Percentiles rank a stretch among this genome's conserved stretches.
Evolutionary conservation across 30 jellyfish, hydroid and myxozoan genomes (phyloP).

Genomic region (Aurelia coerulea): DNA sequence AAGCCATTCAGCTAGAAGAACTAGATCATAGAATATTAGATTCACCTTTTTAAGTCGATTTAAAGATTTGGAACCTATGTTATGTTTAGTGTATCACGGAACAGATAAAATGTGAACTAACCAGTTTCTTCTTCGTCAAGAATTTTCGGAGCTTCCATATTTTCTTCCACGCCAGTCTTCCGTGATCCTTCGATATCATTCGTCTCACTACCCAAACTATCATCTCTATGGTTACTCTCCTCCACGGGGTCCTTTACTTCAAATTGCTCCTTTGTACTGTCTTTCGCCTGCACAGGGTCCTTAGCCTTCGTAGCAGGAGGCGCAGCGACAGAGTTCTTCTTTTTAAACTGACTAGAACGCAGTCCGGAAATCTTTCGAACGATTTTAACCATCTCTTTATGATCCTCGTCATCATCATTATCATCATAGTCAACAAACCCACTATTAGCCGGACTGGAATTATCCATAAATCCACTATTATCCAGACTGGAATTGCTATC

Average conservation of each 20-base stretch:
- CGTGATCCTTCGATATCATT: too few relatives aligned
- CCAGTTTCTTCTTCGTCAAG: neutral
- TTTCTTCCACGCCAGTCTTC: neutral
- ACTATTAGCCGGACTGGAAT: neutral
- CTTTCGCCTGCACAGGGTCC: too few relatives aligned
- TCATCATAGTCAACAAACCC: constrained; percentile 27
- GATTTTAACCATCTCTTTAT: constrained; percentile 58
- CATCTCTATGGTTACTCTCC: too few relatives aligned
- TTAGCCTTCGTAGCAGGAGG: neutral
- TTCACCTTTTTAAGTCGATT: too few relatives aligned
- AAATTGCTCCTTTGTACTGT: too few relatives aligned
- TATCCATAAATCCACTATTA: too few relatives aligned
- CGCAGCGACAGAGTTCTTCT: neutral
- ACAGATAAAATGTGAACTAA: neutral
- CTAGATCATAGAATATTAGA: too few relatives aligned
- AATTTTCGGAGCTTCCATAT: neutral
- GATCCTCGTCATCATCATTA: constrained; percentile 55
- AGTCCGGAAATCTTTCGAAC: constrained; percentile 62
- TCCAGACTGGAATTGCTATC: neutral
- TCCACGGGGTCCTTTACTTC: too few relatives aligned
- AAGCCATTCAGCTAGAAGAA: too few relatives aligned
- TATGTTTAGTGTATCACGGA: too few relatives aligned
- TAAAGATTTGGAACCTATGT: too few relatives aligned
- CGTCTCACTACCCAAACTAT: too few relatives aligned
- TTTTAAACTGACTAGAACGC: constrained; percentile 57